Conservation (phyloP, 1,140 invertebrate species). For the Calephelis virginiensis region DNA sequence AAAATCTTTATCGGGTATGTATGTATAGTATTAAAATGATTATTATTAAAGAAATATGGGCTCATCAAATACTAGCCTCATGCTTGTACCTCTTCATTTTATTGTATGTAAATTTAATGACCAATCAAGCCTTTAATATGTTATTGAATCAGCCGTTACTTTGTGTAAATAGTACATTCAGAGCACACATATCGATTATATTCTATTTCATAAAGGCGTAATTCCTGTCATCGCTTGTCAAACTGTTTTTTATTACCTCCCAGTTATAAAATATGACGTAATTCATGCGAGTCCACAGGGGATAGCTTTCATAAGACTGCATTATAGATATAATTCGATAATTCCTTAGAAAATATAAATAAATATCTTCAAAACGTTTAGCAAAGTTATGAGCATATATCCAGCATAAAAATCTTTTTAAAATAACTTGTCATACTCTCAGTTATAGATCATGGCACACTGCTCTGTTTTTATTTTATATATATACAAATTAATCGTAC, state of each 20-base stretch:
- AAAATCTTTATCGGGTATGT: too few species aligned
- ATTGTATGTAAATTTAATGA: too few species aligned
- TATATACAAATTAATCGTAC: slow-evolving; percentile 61
- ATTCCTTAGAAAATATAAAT: slow-evolving; percentile 69
- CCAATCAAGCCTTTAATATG: too few species aligned
- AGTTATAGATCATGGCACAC: slow-evolving; percentile 74
- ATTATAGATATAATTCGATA: slow-evolving; percentile 34
- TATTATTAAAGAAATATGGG: too few species aligned
- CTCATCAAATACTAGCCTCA: too few species aligned
- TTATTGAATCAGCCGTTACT: not conserved
- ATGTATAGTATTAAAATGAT: too few species aligned
- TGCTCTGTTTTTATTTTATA: slow-evolving; percentile 70
- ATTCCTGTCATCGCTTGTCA: not conserved
- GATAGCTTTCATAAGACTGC: slow-evolving; percentile 25
- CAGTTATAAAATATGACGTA: slow-evolving; percentile 12
- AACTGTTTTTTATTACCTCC: not conserved
- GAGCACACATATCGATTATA: not conserved
- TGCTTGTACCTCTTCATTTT: too few species aligned
- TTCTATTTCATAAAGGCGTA: not conserved
- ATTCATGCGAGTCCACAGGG: not conserved
- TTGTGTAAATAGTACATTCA: not conserved
- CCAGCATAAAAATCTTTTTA: slow-evolving; percentile 73
- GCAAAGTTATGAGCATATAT: slow-evolving; percentile 77
- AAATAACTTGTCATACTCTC: slow-evolving; percentile 72
- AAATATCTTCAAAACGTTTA: slow-evolving; percentile 73